Percentiles rank a stretch among this genome's conserved stretches.
These are phyloP conservation scores for Prosapia bicincta DNA, from an alignment of 2,888 invertebrate genomes.

Conservation along the genomic window DNA sequence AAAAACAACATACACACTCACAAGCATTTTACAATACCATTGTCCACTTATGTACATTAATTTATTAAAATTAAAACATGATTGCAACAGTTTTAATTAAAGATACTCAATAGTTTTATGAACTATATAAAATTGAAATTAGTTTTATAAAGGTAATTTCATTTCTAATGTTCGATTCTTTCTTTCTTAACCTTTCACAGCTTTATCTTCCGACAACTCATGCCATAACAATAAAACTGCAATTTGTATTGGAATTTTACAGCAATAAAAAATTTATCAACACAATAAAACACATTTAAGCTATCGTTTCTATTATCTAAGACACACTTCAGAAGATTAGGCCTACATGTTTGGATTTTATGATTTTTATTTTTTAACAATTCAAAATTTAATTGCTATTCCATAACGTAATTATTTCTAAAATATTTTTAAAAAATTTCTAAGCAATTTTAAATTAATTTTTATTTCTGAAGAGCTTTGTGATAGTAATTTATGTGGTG, in stretches of 20 bases:
- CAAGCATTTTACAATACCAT: constrained; percentile 19
- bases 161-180: not conserved
- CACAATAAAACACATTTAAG: not conserved
- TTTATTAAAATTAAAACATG: constrained; percentile 2
- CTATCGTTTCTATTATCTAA: not conserved
- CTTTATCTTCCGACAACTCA: not conserved
- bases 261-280: not conserved
- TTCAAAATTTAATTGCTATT: no score
- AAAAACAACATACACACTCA: constrained; percentile 25
- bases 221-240: not conserved
- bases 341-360: not conserved
- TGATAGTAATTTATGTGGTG: no score
- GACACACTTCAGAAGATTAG: not conserved
- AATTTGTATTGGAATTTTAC: not conserved
- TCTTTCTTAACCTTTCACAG: not conserved
- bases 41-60: constrained; percentile 13
- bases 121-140: not conserved
- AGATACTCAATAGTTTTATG: not conserved
- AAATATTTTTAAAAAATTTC: no score
- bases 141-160: not conserved
- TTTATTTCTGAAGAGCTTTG: no score
- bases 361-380: no score
- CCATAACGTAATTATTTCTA: no score
- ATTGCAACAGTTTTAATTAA: not conserved
- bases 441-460: no score